Evolutionary conservation across 92 coral and sea anemone genomes (phyloP).

Genomic region (Epizoanthus illoricatus): DNA sequence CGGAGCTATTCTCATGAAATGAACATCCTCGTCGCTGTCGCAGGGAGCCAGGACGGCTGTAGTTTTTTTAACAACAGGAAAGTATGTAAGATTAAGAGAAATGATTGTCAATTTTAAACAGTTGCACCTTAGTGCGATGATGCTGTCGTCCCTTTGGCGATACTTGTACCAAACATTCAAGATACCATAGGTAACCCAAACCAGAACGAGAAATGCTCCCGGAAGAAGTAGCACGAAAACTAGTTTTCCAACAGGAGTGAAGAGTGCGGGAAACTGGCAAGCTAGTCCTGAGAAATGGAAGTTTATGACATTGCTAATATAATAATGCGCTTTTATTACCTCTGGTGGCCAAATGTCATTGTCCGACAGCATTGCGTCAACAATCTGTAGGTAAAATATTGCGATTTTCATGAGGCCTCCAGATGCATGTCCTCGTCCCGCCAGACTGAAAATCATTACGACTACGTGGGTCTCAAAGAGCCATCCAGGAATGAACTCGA

Average conservation of each 20-base stretch:
- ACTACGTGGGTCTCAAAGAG: constrained; percentile 57
- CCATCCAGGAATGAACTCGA: constrained; percentile 63
- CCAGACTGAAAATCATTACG: constrained; percentile 54
- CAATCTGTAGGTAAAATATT: constrained; percentile 71
- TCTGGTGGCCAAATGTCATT: constrained; percentile 64
- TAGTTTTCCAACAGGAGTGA: constrained; percentile 69
- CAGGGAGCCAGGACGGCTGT: constrained; percentile 54
- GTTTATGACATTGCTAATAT: constrained; percentile 66
- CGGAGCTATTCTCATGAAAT: constrained; percentile 52
- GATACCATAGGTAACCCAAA: constrained; percentile 23
- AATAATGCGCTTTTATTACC: constrained; percentile 60
- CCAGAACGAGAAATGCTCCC: background rate
- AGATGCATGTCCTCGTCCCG: constrained; percentile 44
- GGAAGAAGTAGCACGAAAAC: constrained; percentile 58
- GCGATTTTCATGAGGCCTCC: constrained; percentile 56
- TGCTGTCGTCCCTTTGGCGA: background rate
- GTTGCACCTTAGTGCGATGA: constrained; percentile 7
- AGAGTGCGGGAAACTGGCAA: constrained; percentile 66
- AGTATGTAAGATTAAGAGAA: constrained; percentile 48
- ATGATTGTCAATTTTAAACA: constrained; percentile 48
- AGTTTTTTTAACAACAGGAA: constrained; percentile 57
- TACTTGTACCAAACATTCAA: background rate
- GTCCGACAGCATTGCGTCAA: constrained; percentile 72
- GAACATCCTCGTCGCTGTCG: constrained; percentile 18
- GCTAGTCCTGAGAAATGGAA: constrained; percentile 70